phyloP scores from a whole-genome alignment of 2,888 invertebrate genomes.

The Pterostichus madidus region DNA sequence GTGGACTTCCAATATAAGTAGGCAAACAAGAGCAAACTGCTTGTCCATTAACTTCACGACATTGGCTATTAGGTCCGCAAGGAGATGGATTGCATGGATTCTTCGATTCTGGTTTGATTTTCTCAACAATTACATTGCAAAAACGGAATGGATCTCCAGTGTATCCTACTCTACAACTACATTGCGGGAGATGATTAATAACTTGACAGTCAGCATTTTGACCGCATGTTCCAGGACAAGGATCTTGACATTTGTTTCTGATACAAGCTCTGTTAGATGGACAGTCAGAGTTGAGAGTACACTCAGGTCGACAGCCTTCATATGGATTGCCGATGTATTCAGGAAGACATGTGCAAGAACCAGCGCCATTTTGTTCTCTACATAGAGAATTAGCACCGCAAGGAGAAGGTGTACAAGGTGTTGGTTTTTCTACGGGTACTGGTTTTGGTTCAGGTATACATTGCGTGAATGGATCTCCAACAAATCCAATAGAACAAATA shows the following conservation, averaged over 20 bases:
- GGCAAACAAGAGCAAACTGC: slow-evolving; percentile 78
- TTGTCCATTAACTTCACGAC: slow-evolving; percentile 83
- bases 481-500: slow-evolving; percentile 81
- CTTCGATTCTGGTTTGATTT: slow-evolving; percentile 72
- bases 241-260: slow-evolving; percentile 79
- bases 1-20: slow-evolving; percentile 80
- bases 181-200: slow-evolving; percentile 81
- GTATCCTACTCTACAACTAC: slow-evolving; percentile 82
- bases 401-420: slow-evolving; percentile 76
- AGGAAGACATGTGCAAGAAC: slow-evolving; percentile 84
- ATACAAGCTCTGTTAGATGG: slow-evolving; percentile 78
- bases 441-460: slow-evolving; percentile 77
- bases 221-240: slow-evolving; percentile 79
- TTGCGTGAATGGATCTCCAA: slow-evolving; percentile 83
- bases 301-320: slow-evolving; percentile 82
- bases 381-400: slow-evolving; percentile 87
- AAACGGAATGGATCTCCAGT: slow-evolving; percentile 83
- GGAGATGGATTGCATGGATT: slow-evolving; percentile 85
- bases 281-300: slow-evolving; percentile 75
- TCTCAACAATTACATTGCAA: slow-evolving; percentile 75
- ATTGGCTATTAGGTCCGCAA: slow-evolving; percentile 91
- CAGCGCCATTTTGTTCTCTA: slow-evolving; percentile 83
- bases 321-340: slow-evolving; percentile 88
- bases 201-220: slow-evolving; percentile 79
- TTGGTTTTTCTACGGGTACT: slow-evolving; percentile 72